phyloP scores from a whole-genome alignment of 2,888 invertebrate species.

The Stegana nigrithorax region DNA sequence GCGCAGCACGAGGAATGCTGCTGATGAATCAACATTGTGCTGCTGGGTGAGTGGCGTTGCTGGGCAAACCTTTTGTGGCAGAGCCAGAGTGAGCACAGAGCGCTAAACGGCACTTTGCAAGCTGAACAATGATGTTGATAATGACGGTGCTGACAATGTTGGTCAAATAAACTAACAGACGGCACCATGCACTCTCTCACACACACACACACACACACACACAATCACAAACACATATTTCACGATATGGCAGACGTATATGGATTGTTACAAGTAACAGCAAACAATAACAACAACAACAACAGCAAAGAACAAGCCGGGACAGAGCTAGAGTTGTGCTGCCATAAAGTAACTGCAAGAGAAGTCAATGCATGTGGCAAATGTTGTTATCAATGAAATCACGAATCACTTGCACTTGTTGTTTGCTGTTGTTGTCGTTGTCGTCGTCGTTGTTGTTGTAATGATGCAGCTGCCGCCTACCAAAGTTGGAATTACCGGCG shows the following conservation, averaged over 20 bases:
- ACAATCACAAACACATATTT: background rate
- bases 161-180: too few relatives aligned
- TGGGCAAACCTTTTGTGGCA: too few relatives aligned
- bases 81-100: too few relatives aligned
- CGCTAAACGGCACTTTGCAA: too few relatives aligned
- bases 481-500: conserved; percentile 39
- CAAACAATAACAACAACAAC: conserved; percentile 17
- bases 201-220: conserved; percentile 29
- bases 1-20: too few relatives aligned
- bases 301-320: conserved; percentile 3
- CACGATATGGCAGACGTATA: too few relatives aligned
- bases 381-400: conserved; percentile 59
- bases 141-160: too few relatives aligned
- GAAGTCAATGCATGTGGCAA: conserved; percentile 36
- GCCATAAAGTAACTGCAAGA: conserved; percentile 4
- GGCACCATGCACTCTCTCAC: too few relatives aligned
- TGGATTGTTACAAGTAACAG: conserved; percentile 27
- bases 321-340: background rate
- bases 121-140: too few relatives aligned
- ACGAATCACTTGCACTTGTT: conserved; percentile 62
- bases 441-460: conserved; percentile 4
- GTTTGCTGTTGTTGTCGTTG: conserved; percentile 17
- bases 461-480: too few relatives aligned
- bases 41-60: too few relatives aligned
- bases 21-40: too few relatives aligned